These are phyloP conservation scores for Nymphalis polychloros DNA, from an alignment of 2,888 invertebrate genomes.

Conservation along the genomic window DNA sequence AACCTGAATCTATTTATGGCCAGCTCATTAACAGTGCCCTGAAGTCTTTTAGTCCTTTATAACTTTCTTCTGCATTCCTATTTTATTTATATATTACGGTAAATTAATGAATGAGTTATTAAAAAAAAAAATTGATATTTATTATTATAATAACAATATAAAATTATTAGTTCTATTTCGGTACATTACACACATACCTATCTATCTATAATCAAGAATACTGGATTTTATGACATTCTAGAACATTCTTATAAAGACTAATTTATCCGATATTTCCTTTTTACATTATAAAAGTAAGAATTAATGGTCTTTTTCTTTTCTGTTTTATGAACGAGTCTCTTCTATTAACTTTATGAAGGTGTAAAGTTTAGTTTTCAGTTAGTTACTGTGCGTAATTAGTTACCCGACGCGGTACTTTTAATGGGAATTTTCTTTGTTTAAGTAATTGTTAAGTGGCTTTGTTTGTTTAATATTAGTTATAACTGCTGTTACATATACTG, in stretches of 20 bases:
- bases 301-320: conserved; percentile 26
- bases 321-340: conserved; percentile 35
- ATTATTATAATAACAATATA: not conserved
- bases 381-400: conserved; percentile 58
- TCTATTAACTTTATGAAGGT: conserved; percentile 46
- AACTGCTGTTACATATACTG: conserved; percentile 10
- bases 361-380: conserved; percentile 57
- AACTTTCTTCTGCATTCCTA: conserved; percentile 2
- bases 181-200: not conserved
- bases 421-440: conserved; percentile 61
- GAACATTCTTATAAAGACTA: not conserved
- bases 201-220: not conserved
- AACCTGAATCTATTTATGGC: conserved; percentile 67
- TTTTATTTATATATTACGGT: not conserved
- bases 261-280: conserved; percentile 1
- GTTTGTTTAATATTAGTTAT: conserved; percentile 38
- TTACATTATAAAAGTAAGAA: conserved; percentile 11
- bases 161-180: too few relatives aligned
- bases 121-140: not conserved
- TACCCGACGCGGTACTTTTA: conserved; percentile 55
- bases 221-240: not conserved
- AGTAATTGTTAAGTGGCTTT: conserved; percentile 51
- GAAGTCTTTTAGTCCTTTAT: conserved; percentile 9
- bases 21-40: conserved; percentile 58
- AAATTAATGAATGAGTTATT: too few relatives aligned